Percentiles rank a stretch among this genome's conserved stretches.
Conservation (phyloP, 1,140 invertebrate species). For the Sesamia nonagrioides region DNA sequence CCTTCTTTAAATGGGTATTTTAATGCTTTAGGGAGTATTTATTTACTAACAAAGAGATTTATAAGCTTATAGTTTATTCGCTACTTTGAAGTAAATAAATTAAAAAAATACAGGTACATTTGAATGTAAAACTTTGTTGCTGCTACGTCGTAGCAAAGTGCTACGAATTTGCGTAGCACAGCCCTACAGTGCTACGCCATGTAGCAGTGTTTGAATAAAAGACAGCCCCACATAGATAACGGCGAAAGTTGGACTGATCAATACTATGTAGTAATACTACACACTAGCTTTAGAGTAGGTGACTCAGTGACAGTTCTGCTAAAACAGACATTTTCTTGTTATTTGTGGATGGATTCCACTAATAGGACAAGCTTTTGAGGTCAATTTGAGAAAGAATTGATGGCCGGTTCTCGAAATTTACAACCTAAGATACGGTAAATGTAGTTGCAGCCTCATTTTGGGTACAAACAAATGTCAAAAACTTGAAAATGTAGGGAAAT, state of each 20-base stretch:
- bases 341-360: too few species aligned
- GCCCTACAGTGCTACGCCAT: background rate
- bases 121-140: too few species aligned
- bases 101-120: background rate
- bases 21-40: background rate
- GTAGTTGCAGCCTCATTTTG: too few species aligned
- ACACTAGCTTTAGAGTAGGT: background rate
- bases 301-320: background rate
- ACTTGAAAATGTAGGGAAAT: too few species aligned
- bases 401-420: too few species aligned
- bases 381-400: too few species aligned
- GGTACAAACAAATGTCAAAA: too few species aligned
- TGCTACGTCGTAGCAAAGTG: background rate
- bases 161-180: conserved; percentile 20
- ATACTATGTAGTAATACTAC: background rate
- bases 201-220: conserved; percentile 8
- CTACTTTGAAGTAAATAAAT: background rate
- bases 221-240: background rate
- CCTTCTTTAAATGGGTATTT: conserved; percentile 33
- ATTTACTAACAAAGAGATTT: background rate
- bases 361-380: too few species aligned
- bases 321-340: background rate
- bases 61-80: background rate
- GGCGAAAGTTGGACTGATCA: background rate
- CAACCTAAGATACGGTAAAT: too few species aligned